Evolutionary conservation across 2,797 vertebrate genomes (phyloP).

Genomic region (Salmo trutta): DNA sequence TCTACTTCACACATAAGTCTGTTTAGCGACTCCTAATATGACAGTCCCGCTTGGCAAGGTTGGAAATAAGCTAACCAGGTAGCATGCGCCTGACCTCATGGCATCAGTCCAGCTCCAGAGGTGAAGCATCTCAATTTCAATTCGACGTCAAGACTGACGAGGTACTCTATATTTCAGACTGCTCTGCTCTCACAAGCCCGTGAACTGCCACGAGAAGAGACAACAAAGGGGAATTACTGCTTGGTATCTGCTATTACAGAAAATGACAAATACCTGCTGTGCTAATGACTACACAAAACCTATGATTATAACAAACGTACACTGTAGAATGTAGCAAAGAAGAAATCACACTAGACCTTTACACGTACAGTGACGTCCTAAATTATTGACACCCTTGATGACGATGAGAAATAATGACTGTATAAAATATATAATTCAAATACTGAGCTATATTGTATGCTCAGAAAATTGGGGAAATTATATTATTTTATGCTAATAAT

Average conservation of each 20-base stretch:
- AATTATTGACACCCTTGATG: too few relatives aligned
- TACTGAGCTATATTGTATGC: too few relatives aligned
- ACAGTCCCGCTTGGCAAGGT: neutral
- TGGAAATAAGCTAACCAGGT: conserved; percentile 32
- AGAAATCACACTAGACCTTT: too few relatives aligned
- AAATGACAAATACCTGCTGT: conserved; percentile 38
- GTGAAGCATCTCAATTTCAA: conserved; percentile 51
- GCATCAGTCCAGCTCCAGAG: conserved; percentile 54
- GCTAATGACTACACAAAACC: neutral
- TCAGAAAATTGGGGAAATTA: too few relatives aligned
- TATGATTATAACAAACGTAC: neutral
- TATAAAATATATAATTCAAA: too few relatives aligned
- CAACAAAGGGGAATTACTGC: conserved; percentile 49
- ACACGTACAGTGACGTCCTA: too few relatives aligned
- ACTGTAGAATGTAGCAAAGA: too few relatives aligned
- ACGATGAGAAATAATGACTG: too few relatives aligned
- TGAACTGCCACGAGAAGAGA: conserved; percentile 63
- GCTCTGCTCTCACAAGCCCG: conserved; percentile 25
- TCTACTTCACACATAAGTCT: neutral
- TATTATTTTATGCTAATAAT: too few relatives aligned
- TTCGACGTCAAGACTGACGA: conserved; percentile 51
- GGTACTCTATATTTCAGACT: conserved; percentile 52
- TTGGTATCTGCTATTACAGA: conserved; percentile 54
- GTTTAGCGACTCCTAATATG: neutral
- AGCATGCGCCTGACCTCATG: conserved; percentile 53